Evolutionary conservation across 2,888 invertebrate genomes (phyloP).

Genomic region (Protophormia terraenovae): DNA sequence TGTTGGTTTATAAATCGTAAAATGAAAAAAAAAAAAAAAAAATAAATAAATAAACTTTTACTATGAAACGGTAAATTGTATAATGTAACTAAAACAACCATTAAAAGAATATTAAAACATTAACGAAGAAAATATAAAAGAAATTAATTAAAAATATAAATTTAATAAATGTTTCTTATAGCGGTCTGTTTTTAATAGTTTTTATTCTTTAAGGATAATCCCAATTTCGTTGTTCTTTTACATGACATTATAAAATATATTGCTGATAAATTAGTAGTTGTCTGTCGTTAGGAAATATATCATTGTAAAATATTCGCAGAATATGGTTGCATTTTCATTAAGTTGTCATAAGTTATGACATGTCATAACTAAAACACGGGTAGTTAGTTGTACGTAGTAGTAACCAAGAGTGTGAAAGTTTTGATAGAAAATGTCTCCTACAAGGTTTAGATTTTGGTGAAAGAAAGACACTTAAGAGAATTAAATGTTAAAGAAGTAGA

Average conservation of each 20-base stretch:
- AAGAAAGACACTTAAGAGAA: not conserved
- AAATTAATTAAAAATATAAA: constrained; percentile 24
- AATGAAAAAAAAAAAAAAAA: not conserved
- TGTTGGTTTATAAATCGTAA: constrained; percentile 26
- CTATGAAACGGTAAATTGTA: constrained; percentile 37
- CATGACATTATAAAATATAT: not conserved
- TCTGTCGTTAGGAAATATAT: constrained; percentile 3
- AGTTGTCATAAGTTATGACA: not conserved
- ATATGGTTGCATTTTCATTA: constrained; percentile 1
- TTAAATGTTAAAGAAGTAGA: too few species aligned
- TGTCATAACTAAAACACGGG: constrained; percentile 19
- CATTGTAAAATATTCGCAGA: not conserved
- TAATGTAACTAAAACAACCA: constrained; percentile 25
- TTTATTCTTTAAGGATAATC: constrained; percentile 28
- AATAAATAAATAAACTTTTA: not conserved
- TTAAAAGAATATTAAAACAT: constrained; percentile 34
- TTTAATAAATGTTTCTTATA: constrained; percentile 39
- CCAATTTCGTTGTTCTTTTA: not conserved
- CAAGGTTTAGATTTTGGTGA: not conserved
- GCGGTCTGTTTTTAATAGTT: not conserved
- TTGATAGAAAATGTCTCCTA: not conserved
- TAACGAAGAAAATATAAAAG: constrained; percentile 23
- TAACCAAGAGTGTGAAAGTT: not conserved
- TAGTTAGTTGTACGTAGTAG: not conserved
- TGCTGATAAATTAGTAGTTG: constrained; percentile 15